Conservation (phyloP, 2,888 invertebrate species). For the Magallana nippona region DNA sequence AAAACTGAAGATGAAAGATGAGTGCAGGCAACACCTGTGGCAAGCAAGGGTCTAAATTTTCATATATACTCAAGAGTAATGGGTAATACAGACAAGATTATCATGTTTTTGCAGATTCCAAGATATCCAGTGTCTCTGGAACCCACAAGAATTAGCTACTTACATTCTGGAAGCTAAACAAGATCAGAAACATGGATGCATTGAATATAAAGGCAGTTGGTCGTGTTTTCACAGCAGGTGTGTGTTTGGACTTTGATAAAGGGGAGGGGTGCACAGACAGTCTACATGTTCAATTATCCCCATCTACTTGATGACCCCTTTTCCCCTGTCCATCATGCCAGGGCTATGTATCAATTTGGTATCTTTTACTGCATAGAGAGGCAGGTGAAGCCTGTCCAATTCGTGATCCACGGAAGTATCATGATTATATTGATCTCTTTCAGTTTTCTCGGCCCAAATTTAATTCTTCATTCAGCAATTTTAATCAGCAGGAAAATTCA, state of each 20-base stretch:
- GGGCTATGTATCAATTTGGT: conserved; percentile 24
- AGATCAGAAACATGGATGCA: conserved; percentile 27
- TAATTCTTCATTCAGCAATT: conserved; percentile 13
- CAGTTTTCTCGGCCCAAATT: conserved; percentile 15
- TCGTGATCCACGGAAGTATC: conserved; percentile 5
- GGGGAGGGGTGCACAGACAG: conserved; percentile 30
- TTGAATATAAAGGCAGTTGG: conserved; percentile 7
- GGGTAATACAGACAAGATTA: conserved; percentile 27
- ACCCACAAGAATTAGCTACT: conserved; percentile 17
- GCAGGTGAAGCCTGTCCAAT: conserved; percentile 28
- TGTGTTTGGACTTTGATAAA: conserved; percentile 20
- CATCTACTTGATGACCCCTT: conserved; percentile 17
- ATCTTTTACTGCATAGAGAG: conserved; percentile 1
- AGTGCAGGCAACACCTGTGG: conserved; percentile 5
- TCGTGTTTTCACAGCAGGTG: conserved; percentile 32
- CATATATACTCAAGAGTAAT: conserved; percentile 22
- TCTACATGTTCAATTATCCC: conserved; percentile 32
- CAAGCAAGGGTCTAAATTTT: conserved; percentile 2
- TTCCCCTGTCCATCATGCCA: conserved; percentile 5
- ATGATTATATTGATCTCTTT: conserved; percentile 25
- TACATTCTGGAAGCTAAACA: neutral
- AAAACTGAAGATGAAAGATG: neutral
- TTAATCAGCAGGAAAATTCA: conserved; percentile 29
- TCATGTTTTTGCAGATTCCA: conserved; percentile 19
- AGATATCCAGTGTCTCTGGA: neutral